phyloP scores from a whole-genome alignment of 2,888 invertebrate species.

The Cabera pusaria region DNA sequence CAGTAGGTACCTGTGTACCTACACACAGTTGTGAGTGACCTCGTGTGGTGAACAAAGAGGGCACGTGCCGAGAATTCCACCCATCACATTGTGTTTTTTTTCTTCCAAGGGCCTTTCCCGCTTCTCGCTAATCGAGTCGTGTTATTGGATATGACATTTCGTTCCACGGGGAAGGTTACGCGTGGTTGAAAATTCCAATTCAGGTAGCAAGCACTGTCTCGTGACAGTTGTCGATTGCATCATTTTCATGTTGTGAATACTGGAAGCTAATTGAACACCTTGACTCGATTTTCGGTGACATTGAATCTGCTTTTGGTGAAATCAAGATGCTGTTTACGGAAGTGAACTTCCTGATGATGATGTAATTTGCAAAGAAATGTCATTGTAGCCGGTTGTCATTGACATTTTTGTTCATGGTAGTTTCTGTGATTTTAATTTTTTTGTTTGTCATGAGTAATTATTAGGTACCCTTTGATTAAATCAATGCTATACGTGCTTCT shows the following conservation, averaged over 20 bases:
- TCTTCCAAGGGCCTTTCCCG: slow-evolving; percentile 27
- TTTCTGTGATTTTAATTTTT: too few species aligned
- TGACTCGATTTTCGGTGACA: slow-evolving; percentile 2
- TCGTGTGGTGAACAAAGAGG: slow-evolving; percentile 41
- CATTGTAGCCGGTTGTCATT: too few species aligned
- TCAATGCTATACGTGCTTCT: too few species aligned
- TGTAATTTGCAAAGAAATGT: neutral
- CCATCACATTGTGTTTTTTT: slow-evolving; percentile 35
- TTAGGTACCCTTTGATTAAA: too few species aligned
- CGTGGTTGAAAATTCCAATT: slow-evolving; percentile 24
- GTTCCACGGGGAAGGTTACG: slow-evolving; percentile 13
- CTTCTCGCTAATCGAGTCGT: slow-evolving; percentile 31
- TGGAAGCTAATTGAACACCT: slow-evolving; percentile 1
- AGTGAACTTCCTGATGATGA: too few species aligned
- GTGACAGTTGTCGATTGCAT: slow-evolving; percentile 11
- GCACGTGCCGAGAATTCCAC: slow-evolving; percentile 46
- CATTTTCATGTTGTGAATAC: slow-evolving; percentile 6
- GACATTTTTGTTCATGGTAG: too few species aligned
- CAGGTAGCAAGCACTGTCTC: too few species aligned
- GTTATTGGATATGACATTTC: slow-evolving; percentile 31
- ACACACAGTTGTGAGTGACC: slow-evolving; percentile 30
- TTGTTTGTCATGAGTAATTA: too few species aligned
- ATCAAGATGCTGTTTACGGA: neutral
- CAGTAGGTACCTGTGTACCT: too few species aligned
- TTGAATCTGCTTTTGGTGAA: slow-evolving; percentile 1